Evolutionary conservation across 2,113 vertebrate species (phyloP).

Genomic region (Electrona antarctica): DNA sequence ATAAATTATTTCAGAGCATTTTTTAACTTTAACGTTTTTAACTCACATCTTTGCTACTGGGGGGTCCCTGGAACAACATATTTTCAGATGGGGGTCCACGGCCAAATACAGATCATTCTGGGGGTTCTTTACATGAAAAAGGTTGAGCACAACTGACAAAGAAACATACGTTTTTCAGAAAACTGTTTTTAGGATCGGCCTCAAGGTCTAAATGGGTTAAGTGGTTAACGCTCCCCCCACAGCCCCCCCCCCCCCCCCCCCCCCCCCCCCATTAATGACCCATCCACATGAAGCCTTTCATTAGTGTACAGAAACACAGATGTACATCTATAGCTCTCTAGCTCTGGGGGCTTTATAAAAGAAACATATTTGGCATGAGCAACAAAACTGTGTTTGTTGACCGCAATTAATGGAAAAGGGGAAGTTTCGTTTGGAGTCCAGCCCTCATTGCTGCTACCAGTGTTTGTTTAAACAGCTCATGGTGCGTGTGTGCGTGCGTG

Average conservation of each 20-base stretch:
- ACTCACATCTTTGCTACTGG: too few relatives aligned
- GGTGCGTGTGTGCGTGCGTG: constrained; percentile 2
- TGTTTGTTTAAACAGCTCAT: constrained; percentile 43
- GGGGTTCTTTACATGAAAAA: too few relatives aligned
- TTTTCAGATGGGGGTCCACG: too few relatives aligned
- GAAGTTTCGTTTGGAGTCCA: constrained; percentile 45
- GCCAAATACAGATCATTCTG: too few relatives aligned
- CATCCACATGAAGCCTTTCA: constrained; percentile 54
- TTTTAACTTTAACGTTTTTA: too few relatives aligned
- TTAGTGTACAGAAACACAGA: constrained; percentile 59
- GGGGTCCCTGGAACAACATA: too few relatives aligned
- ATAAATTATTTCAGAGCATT: too few relatives aligned
- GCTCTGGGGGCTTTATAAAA: constrained; percentile 17
- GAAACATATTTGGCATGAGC: constrained; percentile 37
- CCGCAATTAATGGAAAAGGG: constrained; percentile 26
- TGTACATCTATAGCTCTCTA: constrained; percentile 35
- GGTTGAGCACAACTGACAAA: too few relatives aligned
- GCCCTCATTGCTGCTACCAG: neutral
- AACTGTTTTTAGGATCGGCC: too few relatives aligned
- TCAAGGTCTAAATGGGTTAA: too few relatives aligned
- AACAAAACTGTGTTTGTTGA: constrained; percentile 51
- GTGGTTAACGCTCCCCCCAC: constrained; percentile 23
- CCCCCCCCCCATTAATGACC: constrained; percentile 22
- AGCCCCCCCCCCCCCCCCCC: constrained; percentile 30
- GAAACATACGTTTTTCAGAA: too few relatives aligned